phyloP scores from a whole-genome alignment of 2,797 vertebrate species.

The Diceros bicornis region DNA sequence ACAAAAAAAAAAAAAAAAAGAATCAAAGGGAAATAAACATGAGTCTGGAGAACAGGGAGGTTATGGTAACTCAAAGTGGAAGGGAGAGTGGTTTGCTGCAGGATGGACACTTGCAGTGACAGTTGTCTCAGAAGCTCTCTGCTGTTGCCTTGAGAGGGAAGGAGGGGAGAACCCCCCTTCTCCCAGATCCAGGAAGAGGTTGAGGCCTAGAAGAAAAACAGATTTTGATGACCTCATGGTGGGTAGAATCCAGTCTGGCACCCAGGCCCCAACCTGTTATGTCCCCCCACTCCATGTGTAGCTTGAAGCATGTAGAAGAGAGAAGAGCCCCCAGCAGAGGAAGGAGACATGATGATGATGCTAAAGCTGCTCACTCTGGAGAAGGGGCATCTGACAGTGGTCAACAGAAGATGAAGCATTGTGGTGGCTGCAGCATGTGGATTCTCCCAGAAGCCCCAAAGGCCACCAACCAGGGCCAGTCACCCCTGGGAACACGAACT shows the following conservation, averaged over 20 bases:
- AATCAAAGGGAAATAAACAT: not conserved
- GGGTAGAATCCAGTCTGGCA: not conserved
- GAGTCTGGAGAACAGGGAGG: not conserved
- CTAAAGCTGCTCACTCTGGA: not conserved
- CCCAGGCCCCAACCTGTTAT: not conserved
- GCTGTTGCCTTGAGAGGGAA: not conserved
- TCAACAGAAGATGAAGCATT: not conserved
- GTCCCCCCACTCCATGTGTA: not conserved
- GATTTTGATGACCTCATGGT: not conserved
- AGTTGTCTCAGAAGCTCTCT: not conserved
- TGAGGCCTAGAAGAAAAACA: not conserved
- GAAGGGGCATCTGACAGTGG: accelerated
- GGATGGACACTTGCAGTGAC: accelerated
- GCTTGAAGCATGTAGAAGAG: not conserved
- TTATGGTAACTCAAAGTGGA: not conserved
- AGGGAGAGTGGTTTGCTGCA: not conserved
- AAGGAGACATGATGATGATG: not conserved
- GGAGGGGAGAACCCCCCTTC: not conserved
- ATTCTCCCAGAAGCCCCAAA: not conserved
- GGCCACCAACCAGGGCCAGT: not conserved
- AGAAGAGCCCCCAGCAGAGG: not conserved
- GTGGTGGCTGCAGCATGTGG: not conserved
- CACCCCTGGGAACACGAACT: not conserved
- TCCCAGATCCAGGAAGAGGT: not conserved
- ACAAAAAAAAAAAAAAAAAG: not conserved